Evolutionary conservation across 2,888 invertebrate species (phyloP).

Genomic region (Gerris lacustris): DNA sequence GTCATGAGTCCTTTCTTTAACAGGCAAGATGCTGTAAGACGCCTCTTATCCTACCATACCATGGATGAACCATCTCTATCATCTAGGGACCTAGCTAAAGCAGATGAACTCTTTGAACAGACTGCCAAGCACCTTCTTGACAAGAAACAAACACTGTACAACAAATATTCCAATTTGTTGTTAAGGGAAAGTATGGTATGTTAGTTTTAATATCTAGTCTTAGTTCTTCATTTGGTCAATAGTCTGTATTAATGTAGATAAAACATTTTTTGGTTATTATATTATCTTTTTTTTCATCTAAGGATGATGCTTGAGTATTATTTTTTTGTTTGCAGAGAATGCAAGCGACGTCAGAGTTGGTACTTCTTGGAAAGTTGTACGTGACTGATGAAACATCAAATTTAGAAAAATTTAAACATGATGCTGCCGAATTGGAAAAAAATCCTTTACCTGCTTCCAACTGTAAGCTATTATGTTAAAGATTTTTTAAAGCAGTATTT

Average conservation of each 20-base stretch:
- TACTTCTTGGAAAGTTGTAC: constrained; percentile 63
- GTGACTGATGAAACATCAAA: constrained; percentile 57
- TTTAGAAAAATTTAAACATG: constrained; percentile 47
- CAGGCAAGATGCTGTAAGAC: constrained; percentile 60
- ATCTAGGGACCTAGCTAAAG: constrained; percentile 51
- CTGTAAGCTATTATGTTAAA: too few species aligned
- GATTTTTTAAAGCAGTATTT: too few species aligned
- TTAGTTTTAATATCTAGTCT: constrained; percentile 14
- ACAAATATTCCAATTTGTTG: constrained; percentile 58
- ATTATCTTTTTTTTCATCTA: too few species aligned
- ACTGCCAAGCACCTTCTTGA: constrained; percentile 54
- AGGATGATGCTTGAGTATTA: too few species aligned
- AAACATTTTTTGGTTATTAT: too few species aligned
- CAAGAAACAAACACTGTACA: constrained; percentile 56
- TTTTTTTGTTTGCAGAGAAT: constrained; percentile 43
- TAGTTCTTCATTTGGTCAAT: too few species aligned
- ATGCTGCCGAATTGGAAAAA: constrained; percentile 31
- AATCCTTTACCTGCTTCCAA: too few species aligned
- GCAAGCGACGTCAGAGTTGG: constrained; percentile 59
- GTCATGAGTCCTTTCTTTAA: constrained; percentile 56
- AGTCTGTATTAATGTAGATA: too few species aligned
- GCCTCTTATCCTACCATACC: constrained; percentile 64
- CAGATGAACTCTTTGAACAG: constrained; percentile 56
- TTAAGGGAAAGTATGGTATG: constrained; percentile 67
- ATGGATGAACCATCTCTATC: constrained; percentile 53